Percentiles rank a stretch among this genome's conserved stretches.
These are phyloP conservation scores for Thelaira solivaga DNA, from an alignment of 2,888 invertebrate species.

Conservation along the genomic window DNA sequence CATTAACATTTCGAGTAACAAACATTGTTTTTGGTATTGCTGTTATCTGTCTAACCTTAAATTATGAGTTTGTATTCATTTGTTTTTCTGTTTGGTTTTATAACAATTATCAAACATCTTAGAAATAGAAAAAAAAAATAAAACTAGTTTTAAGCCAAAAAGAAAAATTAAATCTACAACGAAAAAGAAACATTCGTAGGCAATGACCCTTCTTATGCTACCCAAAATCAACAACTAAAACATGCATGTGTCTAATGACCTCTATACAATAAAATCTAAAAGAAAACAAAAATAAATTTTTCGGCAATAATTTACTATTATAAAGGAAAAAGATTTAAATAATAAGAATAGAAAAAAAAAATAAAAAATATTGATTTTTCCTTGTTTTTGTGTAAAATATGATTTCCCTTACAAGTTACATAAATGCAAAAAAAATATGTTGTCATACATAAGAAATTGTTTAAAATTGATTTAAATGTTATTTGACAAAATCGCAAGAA, in stretches of 20 bases:
- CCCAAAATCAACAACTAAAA: constrained; percentile 21
- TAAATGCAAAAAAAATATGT: not conserved
- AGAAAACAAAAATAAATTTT: not conserved
- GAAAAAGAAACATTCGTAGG: constrained; percentile 43
- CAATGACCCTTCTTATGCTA: constrained; percentile 54
- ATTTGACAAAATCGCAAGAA: constrained; percentile 56
- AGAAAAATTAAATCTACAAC: not conserved
- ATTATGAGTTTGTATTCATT: constrained; percentile 48
- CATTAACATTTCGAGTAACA: not conserved
- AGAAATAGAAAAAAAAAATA: not conserved
- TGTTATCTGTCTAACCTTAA: constrained; percentile 50
- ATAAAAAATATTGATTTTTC: constrained; percentile 38
- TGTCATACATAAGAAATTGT: not conserved
- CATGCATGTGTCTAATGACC: no score
- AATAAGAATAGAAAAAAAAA: no score
- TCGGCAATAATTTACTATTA: not conserved
- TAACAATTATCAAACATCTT: constrained; percentile 36
- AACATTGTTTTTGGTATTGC: constrained; percentile 4
- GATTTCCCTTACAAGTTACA: constrained; percentile 27
- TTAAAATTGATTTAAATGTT: constrained; percentile 38
- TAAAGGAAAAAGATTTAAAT: not conserved
- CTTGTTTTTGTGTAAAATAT: not conserved
- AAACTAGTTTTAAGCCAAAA: constrained; percentile 45
- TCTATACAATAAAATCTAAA: not conserved
- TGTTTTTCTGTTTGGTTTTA: not conserved